Conservation (phyloP, 2,888 invertebrate genomes). For the Eretmocerus hayati region DNA sequence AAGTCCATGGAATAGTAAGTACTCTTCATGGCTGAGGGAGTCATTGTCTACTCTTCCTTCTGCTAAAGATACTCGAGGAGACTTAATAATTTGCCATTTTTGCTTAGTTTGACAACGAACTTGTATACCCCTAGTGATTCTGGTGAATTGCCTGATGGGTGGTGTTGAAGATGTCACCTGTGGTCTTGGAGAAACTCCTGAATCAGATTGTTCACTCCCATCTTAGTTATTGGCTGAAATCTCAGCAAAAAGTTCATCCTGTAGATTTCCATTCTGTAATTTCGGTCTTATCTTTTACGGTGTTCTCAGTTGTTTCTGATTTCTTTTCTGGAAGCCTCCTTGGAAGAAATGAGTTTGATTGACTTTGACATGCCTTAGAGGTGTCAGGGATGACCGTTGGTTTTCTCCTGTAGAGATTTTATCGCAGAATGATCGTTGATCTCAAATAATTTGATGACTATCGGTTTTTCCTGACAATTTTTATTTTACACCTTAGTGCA, state of each 20-base stretch:
- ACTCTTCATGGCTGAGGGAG: conserved; percentile 35
- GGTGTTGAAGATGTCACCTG: conserved; percentile 42
- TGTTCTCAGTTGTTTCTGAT: conserved; percentile 41
- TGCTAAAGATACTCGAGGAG: conserved; percentile 30
- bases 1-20: conserved; percentile 38
- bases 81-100: conserved; percentile 31
- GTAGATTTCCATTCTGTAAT: conserved; percentile 56
- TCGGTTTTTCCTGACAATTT: no score
- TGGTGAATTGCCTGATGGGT: conserved; percentile 54
- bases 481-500: no score
- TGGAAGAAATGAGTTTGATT: conserved; percentile 64
- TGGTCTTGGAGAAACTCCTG: conserved; percentile 50
- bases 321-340: conserved; percentile 61
- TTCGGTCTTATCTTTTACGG: conserved; percentile 53
- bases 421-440: no score
- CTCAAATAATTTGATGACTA: no score
- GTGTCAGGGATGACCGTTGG: conserved; percentile 28
- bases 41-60: conserved; percentile 35
- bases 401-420: no score
- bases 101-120: conserved; percentile 39
- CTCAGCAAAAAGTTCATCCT: conserved; percentile 56
- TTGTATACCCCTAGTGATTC: conserved; percentile 47
- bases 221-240: conserved; percentile 46
- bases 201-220: conserved; percentile 54
- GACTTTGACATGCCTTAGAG: conserved; percentile 53